These are phyloP conservation scores for human DNA, from an alignment of 2,113 vertebrate genomes.

Conservation along the genomic window GRCh38 chr16:81446001-81446500, in stretches of 20 bases:
- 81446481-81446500: constrained; percentile 61
- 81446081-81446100: constrained; percentile 46
- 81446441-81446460: constrained; percentile 56
- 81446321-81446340: constrained; percentile 7
- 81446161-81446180: not conserved
- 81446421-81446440: constrained; percentile 51
- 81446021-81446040: constrained; percentile 49
- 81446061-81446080: not conserved
- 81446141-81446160: not conserved
- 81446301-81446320: not conserved
- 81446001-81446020: constrained; percentile 43
- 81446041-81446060: not conserved
- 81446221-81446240: constrained; percentile 29
- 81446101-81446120: constrained; percentile 47
- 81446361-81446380: constrained; percentile 63
- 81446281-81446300: constrained; percentile 58
- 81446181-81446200: not conserved
- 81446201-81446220: not conserved
- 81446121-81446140: not conserved
- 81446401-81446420: constrained; percentile 51
- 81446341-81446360: constrained; percentile 8
- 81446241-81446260: constrained; percentile 8
- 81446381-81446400: constrained; percentile 54
- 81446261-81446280: constrained; percentile 36
- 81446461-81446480: constrained; percentile 79